Evolutionary conservation across 2,797 vertebrate genomes (phyloP).

Genomic region (Eremophila alpestris): DNA sequence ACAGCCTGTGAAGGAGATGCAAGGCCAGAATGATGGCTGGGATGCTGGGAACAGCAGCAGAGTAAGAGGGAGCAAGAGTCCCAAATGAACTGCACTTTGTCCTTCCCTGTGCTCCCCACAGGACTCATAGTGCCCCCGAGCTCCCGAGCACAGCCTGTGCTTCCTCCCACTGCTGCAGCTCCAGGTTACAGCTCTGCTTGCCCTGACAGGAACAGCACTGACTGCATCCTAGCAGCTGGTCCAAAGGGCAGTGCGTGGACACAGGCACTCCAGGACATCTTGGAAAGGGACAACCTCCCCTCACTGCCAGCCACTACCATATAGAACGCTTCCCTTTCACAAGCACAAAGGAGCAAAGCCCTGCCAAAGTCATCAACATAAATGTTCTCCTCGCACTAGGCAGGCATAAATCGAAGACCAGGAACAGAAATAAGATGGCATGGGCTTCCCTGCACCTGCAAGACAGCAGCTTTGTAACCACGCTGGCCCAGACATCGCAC

Average conservation of each 20-base stretch:
- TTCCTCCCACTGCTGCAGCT: neutral
- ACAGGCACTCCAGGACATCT: neutral
- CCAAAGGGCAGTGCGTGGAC: neutral
- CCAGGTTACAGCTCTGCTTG: neutral
- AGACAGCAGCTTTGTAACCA: neutral
- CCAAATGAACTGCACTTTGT: neutral
- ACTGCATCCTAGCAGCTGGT: neutral
- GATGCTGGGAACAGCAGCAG: neutral
- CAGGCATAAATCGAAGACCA: neutral
- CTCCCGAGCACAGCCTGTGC: neutral
- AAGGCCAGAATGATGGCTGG: fast-evolving
- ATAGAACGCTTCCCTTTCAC: neutral
- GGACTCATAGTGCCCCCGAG: neutral
- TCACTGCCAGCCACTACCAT: neutral
- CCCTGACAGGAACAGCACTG: neutral
- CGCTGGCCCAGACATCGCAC: fast-evolving
- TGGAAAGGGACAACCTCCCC: neutral
- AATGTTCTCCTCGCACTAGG: neutral
- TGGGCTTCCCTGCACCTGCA: neutral
- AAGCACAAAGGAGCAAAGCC: neutral
- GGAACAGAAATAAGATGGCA: neutral
- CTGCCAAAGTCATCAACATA: neutral
- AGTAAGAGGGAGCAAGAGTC: neutral
- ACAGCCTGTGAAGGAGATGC: fast-evolving
- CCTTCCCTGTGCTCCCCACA: neutral